Evolutionary conservation across 2,113 vertebrate species (phyloP).

Genomic region (Otis tarda): DNA sequence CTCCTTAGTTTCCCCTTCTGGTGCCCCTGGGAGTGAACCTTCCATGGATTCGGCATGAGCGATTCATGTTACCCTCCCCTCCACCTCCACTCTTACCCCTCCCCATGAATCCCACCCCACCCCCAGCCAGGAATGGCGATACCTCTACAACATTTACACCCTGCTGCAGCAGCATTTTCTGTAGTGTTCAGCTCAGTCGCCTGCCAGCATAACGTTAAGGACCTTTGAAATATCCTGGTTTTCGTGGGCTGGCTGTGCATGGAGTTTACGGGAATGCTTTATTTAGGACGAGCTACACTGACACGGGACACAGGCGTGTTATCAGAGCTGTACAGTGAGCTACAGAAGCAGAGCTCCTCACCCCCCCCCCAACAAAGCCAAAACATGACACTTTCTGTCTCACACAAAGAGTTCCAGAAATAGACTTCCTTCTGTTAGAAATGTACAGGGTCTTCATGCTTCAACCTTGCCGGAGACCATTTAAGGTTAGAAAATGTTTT

Average conservation of each 20-base stretch:
- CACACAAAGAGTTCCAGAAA: background rate
- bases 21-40: background rate
- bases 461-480: background rate
- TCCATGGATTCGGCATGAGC: background rate
- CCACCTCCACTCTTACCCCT: rapidly evolving
- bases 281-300: background rate
- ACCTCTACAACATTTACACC: background rate
- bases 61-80: rapidly evolving
- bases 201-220: background rate
- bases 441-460: background rate
- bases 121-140: background rate
- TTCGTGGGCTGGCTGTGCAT: background rate
- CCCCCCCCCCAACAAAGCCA: background rate
- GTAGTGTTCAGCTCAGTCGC: rapidly evolving
- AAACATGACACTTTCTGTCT: rapidly evolving
- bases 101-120: background rate
- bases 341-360: background rate
- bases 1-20: background rate
- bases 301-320: rapidly evolving
- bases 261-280: background rate
- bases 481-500: background rate
- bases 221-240: background rate
- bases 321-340: background rate
- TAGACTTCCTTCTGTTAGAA: background rate
- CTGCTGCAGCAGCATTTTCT: background rate